A percentile compares a stretch with the other conserved stretches of the same genome.
Evolutionary conservation across 2,888 invertebrate species (phyloP).

Genomic region (Hypselothyrea guttata): DNA sequence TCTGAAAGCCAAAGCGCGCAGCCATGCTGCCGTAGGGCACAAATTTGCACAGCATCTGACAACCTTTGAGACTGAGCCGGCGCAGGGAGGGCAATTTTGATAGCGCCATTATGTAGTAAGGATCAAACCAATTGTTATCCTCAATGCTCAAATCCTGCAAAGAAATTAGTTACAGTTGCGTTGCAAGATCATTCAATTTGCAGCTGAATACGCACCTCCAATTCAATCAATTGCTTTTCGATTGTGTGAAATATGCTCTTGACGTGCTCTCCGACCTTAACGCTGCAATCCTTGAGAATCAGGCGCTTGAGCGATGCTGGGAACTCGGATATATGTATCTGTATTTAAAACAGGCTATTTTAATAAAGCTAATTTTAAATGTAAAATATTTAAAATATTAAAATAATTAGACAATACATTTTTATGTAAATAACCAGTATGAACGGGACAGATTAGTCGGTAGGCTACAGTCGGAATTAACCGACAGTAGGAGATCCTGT

Average conservation of each 20-base stretch:
- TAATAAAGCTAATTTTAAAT: no score
- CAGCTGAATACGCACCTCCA: constrained; percentile 63
- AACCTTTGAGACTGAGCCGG: constrained; percentile 86
- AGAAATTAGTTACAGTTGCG: accelerated
- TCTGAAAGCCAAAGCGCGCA: constrained; percentile 86
- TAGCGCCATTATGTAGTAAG: constrained; percentile 88
- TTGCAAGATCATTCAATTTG: neutral
- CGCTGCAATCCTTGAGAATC: constrained; percentile 80
- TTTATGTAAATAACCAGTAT: no score
- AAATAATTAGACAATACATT: no score
- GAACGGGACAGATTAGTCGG: no score
- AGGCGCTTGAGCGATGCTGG: constrained; percentile 86
- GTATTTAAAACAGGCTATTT: no score
- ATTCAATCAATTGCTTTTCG: constrained; percentile 72
- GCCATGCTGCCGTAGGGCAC: constrained; percentile 90
- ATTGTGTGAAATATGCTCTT: constrained; percentile 80
- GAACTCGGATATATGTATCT: constrained; percentile 86
- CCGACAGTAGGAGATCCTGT: no score
- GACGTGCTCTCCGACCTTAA: constrained; percentile 68
- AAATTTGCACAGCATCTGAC: constrained; percentile 87
- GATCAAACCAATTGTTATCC: constrained; percentile 89
- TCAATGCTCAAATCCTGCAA: constrained; percentile 87
- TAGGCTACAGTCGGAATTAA: no score
- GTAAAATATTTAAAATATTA: no score
- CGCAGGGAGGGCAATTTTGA: constrained; percentile 87